Evolutionary conservation across 2,113 vertebrate species (phyloP).

Genomic region (Colistium nudipinnis): DNA sequence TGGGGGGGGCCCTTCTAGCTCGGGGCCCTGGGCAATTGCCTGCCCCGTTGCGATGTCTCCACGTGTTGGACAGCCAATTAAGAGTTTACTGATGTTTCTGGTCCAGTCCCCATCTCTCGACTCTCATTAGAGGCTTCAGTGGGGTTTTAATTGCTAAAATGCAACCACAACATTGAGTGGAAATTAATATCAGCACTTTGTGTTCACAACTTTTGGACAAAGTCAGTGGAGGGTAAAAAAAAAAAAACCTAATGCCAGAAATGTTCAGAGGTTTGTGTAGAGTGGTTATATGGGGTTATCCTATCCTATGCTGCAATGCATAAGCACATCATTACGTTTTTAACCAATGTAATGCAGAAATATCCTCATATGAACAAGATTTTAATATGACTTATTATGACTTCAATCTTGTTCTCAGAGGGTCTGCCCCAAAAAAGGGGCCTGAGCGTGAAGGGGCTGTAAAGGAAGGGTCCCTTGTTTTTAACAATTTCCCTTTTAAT

Average conservation of each 20-base stretch:
- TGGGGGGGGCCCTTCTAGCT: no score
- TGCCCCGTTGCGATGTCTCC: no score
- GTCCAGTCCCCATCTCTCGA: slow-evolving; percentile 28
- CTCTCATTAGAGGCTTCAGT: slow-evolving; percentile 35
- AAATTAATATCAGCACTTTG: slow-evolving; percentile 52
- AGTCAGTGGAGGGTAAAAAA: slow-evolving; percentile 55
- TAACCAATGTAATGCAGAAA: neutral
- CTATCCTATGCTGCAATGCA: neutral
- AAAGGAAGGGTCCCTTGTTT: no score
- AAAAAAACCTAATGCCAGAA: slow-evolving; percentile 17
- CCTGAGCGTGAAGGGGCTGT: no score
- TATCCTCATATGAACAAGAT: no score
- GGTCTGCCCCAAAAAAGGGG: no score
- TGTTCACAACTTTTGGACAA: slow-evolving; percentile 34
- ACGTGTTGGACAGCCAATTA: slow-evolving; percentile 62
- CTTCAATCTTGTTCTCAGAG: no score
- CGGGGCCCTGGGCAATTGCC: no score
- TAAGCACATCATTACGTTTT: neutral
- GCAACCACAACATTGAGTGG: slow-evolving; percentile 36
- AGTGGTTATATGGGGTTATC: slow-evolving; percentile 5
- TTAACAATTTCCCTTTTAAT: no score
- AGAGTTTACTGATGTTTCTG: slow-evolving; percentile 3
- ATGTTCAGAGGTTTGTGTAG: slow-evolving; percentile 1
- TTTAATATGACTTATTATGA: no score
- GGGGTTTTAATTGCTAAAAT: slow-evolving; percentile 62